These are phyloP conservation scores for Neofelis nebulosa DNA, from an alignment of 2,113 vertebrate species.

Conservation along the genomic window DNA sequence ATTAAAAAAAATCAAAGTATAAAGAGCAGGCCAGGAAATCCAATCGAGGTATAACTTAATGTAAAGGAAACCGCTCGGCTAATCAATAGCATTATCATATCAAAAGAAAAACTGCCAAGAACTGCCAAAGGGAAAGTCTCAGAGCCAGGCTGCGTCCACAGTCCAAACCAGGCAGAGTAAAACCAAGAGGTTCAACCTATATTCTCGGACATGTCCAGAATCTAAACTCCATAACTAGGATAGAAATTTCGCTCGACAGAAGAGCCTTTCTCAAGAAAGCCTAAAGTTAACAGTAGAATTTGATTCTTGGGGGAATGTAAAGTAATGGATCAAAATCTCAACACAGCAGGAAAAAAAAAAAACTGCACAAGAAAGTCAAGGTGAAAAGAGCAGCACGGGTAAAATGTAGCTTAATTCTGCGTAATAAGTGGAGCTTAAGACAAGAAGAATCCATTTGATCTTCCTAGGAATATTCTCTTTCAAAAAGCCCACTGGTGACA, in stretches of 20 bases:
- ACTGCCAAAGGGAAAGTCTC: neutral
- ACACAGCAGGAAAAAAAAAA: conserved; percentile 20
- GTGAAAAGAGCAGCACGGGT: neutral
- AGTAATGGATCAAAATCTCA: neutral
- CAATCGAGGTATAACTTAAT: conserved; percentile 58
- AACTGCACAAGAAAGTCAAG: neutral
- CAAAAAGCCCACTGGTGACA: neutral
- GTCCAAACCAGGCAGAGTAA: neutral
- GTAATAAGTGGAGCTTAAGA: conserved; percentile 4
- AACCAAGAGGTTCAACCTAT: neutral
- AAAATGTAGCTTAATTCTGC: conserved; percentile 33
- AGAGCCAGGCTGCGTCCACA: neutral
- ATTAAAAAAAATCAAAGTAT: conserved; percentile 54
- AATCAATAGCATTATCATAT: conserved; percentile 72
- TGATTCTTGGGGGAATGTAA: neutral
- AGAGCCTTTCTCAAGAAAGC: neutral
- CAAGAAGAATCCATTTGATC: conserved; percentile 29
- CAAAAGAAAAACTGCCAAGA: conserved; percentile 54
- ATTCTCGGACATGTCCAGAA: neutral
- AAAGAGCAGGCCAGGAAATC: conserved; percentile 33
- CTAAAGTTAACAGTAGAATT: neutral
- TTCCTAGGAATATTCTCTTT: conserved; percentile 17
- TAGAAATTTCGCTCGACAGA: conserved; percentile 22
- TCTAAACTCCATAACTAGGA: neutral
- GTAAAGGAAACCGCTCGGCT: conserved; percentile 53